phyloP scores from a whole-genome alignment of 2,113 vertebrate genomes.

The Vombatus ursinus region DNA sequence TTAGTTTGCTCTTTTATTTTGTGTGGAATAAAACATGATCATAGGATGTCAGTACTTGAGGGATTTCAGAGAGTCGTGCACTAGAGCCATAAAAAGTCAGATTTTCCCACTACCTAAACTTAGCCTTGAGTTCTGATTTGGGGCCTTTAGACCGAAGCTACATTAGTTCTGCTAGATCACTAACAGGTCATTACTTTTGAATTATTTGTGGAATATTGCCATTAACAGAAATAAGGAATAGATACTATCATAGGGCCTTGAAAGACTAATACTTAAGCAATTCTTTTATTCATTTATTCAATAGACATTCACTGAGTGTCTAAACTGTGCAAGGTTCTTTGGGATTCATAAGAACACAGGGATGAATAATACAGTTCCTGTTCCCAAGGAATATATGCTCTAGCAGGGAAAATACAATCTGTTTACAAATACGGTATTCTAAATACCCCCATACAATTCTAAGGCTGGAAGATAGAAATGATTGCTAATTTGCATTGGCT shows the following conservation, averaged over 20 bases:
- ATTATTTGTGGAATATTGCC: background rate
- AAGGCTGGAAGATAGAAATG: background rate
- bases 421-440: background rate
- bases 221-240: background rate
- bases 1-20: background rate
- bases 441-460: background rate
- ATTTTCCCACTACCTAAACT: background rate
- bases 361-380: background rate
- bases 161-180: background rate
- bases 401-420: background rate
- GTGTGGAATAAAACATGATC: background rate
- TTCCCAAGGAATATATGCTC: background rate
- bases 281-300: background rate
- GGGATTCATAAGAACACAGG: background rate
- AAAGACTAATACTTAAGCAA: background rate
- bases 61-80: background rate
- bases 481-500: background rate
- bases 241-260: background rate
- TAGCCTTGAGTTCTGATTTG: background rate
- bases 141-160: background rate
- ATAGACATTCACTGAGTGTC: background rate
- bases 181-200: background rate
- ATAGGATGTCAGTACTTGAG: background rate
- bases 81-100: background rate
- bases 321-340: background rate